Evolutionary conservation across 2,113 vertebrate genomes (phyloP), one percentile per base, ranked within the genome.

Genomic region (Leucopsar rothschildi): DNA sequence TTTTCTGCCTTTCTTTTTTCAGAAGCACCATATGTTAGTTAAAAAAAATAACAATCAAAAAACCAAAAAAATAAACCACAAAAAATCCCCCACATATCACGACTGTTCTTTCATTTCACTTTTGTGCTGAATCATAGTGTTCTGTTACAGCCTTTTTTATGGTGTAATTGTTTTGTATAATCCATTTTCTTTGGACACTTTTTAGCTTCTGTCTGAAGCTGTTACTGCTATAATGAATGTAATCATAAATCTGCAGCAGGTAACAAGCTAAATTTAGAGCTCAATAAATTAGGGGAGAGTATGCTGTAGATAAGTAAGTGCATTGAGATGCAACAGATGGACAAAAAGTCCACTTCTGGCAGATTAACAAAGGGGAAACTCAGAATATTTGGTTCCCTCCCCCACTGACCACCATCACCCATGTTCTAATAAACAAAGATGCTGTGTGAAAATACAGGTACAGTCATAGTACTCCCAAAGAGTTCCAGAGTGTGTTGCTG

Each of bases 111-210:
- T 82, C 63, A 20, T 69, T 90, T 92, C 8, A 55, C 76, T 86
- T 86, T 66, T 87, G 31, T 83, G 79, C 73, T 91, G 86, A 93
- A 92, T 87, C 92, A 87, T 63, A 23, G 35, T 91, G 68, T 80
- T 90, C 84, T 11, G 10, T 81, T 91, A 49, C 40, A 88, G 63
- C 71, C 57, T 61, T 89, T 91, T 95, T 80, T 73, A 85, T 82
- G 55, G 55, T 61, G n/a, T 81, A 56, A 81, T 88, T 95, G 82
- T 90, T 92, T 95, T 83, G 79, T 66, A 59, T 79, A 83, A 88
- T 94, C 75, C 63, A 57, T 95, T 96, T 96, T 95, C 90, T 94
- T 93, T 94, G 79, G 73, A 42, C 52, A 82, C 69, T 68, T 95
- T 82, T 95, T 91, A 86, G 85, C 35, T 90, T 70, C 88, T 90